Base-by-base conservation (phyloP, 1,140 invertebrate species). In the Aplysia californica region DNA sequence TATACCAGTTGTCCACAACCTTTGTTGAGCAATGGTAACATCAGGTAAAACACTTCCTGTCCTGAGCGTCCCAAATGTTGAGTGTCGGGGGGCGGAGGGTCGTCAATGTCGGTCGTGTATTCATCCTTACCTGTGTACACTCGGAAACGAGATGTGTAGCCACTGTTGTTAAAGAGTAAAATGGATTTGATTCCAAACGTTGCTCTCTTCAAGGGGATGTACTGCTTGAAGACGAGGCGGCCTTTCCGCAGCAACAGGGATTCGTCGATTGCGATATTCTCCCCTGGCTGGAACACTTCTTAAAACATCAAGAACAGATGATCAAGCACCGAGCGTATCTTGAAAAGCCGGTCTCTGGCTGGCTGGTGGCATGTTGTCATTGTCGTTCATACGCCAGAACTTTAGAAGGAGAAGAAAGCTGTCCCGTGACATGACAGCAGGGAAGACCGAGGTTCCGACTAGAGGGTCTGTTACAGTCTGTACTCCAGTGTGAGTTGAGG, bases 361-460 rank as follows among this genome's bases (percentile, higher is more conserved):
- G n/a, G 20, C 21, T 23, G n/a, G 36, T 59, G 36, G 33, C 23
- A n/a, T 20, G 0, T 65, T 10, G 4, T 3, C 20, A 38, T 74
- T 74, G n/a, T 74, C 72, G 20, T 58, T 58, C 18, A 55, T 39
- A 31, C 65, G 56, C 72, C 61, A 75, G 65, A 75, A 75, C 3
- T 59, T 26, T 3, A 75, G 39, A 4, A 67, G 61, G 20, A 39
- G 21, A 20, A 64, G 64, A 56, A 75, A 75, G 2, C 59, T 1
- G 21, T 75, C 64, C 6, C 61, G 21, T n/a, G 58, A 20, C 61
- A 67, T 75, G 2, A 67, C 44, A 26, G 1, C 18, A 15, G 38
- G 20, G 15, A 75, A 67, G 0, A 75, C 29, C 21, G 61, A 39
- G 3, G 73, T 50, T 4, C 23, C 21, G 33, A 66, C 21, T 15